Evolutionary conservation across 2,113 vertebrate genomes (phyloP).

Genomic region (Phylloscopus trochiloides): DNA sequence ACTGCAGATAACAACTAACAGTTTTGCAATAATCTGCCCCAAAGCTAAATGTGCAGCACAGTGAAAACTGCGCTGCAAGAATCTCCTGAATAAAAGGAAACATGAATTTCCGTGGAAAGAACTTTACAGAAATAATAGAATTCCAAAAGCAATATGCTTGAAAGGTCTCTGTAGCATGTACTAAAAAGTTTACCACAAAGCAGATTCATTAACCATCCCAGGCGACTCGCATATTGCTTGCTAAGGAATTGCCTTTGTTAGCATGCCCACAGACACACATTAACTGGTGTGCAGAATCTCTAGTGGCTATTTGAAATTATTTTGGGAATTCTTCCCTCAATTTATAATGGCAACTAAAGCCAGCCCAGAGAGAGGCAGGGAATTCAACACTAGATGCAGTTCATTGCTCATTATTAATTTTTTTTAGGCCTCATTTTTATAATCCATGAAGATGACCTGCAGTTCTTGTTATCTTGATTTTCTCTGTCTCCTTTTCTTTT

Average conservation of each 20-base stretch:
- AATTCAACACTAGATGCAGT: slow-evolving; percentile 50
- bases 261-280: slow-evolving; percentile 62
- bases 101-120: background rate
- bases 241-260: slow-evolving; percentile 76
- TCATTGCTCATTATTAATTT: slow-evolving; percentile 21
- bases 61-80: background rate
- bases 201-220: slow-evolving; percentile 73
- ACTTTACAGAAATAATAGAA: background rate
- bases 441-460: background rate
- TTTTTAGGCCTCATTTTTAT: background rate
- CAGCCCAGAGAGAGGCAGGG: slow-evolving; percentile 46
- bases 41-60: background rate
- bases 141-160: slow-evolving; percentile 18
- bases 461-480: background rate
- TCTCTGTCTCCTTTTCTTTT: background rate
- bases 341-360: slow-evolving; percentile 68
- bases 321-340: slow-evolving; percentile 72
- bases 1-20: background rate
- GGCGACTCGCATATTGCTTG: slow-evolving; percentile 50
- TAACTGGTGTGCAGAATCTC: slow-evolving; percentile 67
- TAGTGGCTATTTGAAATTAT: slow-evolving; percentile 69
- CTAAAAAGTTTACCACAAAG: slow-evolving; percentile 71
- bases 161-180: slow-evolving; percentile 32
- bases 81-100: background rate
- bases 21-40: background rate